These are phyloP conservation scores for Scaptomyza pallida DNA, from an alignment of 1,140 invertebrate species.

Conservation along the genomic window DNA sequence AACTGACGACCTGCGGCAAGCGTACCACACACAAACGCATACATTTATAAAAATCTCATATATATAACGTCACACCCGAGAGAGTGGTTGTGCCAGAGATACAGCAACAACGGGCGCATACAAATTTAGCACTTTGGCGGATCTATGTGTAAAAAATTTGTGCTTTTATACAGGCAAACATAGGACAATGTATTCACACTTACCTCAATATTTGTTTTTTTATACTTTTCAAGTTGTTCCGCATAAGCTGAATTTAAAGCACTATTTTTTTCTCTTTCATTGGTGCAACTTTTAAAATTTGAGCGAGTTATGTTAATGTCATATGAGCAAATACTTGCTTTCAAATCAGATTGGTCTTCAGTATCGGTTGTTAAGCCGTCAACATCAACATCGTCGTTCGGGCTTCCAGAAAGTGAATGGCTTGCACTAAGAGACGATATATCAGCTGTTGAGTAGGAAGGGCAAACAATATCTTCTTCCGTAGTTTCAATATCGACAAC, in stretches of 20 bases:
- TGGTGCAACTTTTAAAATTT: constrained; percentile 13
- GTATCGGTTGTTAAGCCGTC: constrained; percentile 59
- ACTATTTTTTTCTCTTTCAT: constrained; percentile 21
- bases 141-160: no score
- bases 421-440: constrained; percentile 32
- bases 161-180: neutral
- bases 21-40: no score
- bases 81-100: no score
- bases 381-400: constrained; percentile 61
- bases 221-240: constrained; percentile 6
- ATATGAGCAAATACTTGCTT: constrained; percentile 40
- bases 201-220: constrained; percentile 38
- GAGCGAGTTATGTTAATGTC: constrained; percentile 38
- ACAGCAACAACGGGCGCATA: no score
- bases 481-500: constrained; percentile 87
- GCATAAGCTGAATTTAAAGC: constrained; percentile 2
- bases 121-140: no score
- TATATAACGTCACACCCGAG: no score
- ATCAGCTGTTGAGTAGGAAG: constrained; percentile 10
- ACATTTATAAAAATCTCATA: no score
- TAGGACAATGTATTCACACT: neutral
- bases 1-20: no score
- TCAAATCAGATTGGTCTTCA: constrained; percentile 53
- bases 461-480: constrained; percentile 83
- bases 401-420: constrained; percentile 35